These are phyloP conservation scores for Leucosticte australis DNA, from an alignment of 2,113 vertebrate species.

Conservation along the genomic window DNA sequence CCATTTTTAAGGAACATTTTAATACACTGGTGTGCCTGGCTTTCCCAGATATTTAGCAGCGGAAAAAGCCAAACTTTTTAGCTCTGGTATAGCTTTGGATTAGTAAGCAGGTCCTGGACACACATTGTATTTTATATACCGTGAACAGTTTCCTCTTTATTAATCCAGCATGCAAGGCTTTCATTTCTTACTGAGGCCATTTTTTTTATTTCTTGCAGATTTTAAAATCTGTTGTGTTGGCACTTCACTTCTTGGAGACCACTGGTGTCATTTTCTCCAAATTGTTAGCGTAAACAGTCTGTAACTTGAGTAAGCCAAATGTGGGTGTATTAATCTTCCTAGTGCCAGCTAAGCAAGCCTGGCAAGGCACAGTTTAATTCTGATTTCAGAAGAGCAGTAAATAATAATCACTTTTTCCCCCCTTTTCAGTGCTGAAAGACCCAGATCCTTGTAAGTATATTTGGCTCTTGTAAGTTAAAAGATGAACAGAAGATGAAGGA, in stretches of 20 bases:
- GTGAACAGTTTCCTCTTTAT: slow-evolving; percentile 2
- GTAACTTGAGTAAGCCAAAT: slow-evolving; percentile 62
- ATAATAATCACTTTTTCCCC: background rate
- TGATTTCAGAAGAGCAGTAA: slow-evolving; percentile 33
- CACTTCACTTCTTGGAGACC: slow-evolving; percentile 63
- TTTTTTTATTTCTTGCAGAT: slow-evolving; percentile 42
- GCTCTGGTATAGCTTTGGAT: background rate
- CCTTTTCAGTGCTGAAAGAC: background rate
- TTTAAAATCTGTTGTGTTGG: slow-evolving; percentile 61
- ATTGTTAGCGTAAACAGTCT: slow-evolving; percentile 67
- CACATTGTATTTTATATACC: slow-evolving; percentile 17
- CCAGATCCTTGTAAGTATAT: background rate
- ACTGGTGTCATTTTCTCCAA: slow-evolving; percentile 67
- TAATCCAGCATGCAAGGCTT: slow-evolving; percentile 49
- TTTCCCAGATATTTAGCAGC: background rate
- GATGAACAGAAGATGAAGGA: background rate
- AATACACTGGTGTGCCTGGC: background rate
- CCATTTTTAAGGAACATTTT: slow-evolving; percentile 18
- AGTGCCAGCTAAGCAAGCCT: slow-evolving; percentile 62
- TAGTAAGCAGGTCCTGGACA: slow-evolving; percentile 17
- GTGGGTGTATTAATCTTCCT: slow-evolving; percentile 61
- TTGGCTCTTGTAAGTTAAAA: slow-evolving; percentile 11
- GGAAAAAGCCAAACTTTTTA: slow-evolving; percentile 15
- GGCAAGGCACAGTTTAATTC: slow-evolving; percentile 49
- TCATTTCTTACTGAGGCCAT: slow-evolving; percentile 12